Evolutionary conservation across 2,888 invertebrate genomes (phyloP).

Genomic region (Agriotes lineatus): DNA sequence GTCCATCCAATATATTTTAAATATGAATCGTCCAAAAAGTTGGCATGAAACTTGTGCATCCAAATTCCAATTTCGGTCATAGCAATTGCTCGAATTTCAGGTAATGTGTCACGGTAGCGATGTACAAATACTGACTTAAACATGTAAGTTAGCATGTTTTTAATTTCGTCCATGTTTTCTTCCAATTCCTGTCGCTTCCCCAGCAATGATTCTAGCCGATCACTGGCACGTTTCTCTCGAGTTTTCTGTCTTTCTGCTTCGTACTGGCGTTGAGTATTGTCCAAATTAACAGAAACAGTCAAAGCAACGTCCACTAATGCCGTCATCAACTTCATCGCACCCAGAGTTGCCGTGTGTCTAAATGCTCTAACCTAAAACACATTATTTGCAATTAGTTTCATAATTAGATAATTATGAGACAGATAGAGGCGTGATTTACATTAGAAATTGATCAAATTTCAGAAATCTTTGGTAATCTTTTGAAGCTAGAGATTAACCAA

Average conservation of each 20-base stretch:
- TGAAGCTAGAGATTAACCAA: too few relatives aligned
- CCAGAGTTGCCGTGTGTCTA: slow-evolving; percentile 64
- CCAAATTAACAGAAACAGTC: slow-evolving; percentile 94
- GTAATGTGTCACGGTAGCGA: slow-evolving; percentile 83
- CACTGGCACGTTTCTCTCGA: slow-evolving; percentile 90
- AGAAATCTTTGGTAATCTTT: too few relatives aligned
- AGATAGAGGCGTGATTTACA: too few relatives aligned
- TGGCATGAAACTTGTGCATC: slow-evolving; percentile 99
- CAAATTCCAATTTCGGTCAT: slow-evolving; percentile 99
- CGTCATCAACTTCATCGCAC: slow-evolving; percentile 99
- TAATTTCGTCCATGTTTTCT: slow-evolving; percentile 99
- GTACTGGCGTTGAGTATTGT: slow-evolving; percentile 97
- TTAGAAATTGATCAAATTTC: too few relatives aligned
- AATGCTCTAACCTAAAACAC: slow-evolving; percentile 64
- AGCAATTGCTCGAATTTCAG: slow-evolving; percentile 97
- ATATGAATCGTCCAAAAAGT: slow-evolving; percentile 99
- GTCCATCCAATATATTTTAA: slow-evolving; percentile 99
- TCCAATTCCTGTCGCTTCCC: slow-evolving; percentile 95
- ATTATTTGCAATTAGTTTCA: too few relatives aligned
- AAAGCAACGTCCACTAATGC: slow-evolving; percentile 98
- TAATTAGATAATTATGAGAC: too few relatives aligned
- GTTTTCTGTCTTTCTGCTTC: slow-evolving; percentile 95
- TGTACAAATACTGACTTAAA: slow-evolving; percentile 99
- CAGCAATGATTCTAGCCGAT: slow-evolving; percentile 93
- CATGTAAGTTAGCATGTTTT: slow-evolving; percentile 99